A percentile compares a stretch with the other conserved stretches of the same genome.
phyloP scores from a whole-genome alignment of 2,113 vertebrate species.

The Electrona antarctica region DNA sequence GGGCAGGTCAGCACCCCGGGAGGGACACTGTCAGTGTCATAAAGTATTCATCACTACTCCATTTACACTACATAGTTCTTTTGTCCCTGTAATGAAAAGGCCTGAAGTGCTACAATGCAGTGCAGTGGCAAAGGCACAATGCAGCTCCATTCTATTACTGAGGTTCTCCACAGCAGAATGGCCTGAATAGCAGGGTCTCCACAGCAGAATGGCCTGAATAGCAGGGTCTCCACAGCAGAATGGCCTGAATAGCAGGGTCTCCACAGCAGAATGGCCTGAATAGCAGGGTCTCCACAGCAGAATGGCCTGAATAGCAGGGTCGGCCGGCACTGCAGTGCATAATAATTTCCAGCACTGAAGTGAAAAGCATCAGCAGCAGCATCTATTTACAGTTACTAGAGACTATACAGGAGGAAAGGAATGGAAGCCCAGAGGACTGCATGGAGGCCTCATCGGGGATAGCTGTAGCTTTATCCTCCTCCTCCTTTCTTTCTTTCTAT shows the following conservation, averaged over 20 bases:
- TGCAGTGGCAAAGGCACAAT: background rate
- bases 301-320: background rate
- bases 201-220: too few species aligned
- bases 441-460: background rate
- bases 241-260: too few species aligned
- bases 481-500: background rate
- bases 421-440: constrained; percentile 1
- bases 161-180: background rate
- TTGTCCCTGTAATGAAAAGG: background rate
- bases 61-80: background rate
- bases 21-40: background rate
- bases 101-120: background rate
- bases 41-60: constrained; percentile 1
- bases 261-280: too few species aligned
- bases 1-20: background rate
- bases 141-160: background rate
- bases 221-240: too few species aligned
- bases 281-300: background rate
- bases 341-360: background rate
- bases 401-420: background rate
- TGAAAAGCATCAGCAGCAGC: background rate
- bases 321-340: background rate
- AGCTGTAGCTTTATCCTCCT: background rate
- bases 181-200: too few species aligned
- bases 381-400: constrained; percentile 23